Conservation (phyloP, 2,888 invertebrate species). For the Bedellia somnulentella region DNA sequence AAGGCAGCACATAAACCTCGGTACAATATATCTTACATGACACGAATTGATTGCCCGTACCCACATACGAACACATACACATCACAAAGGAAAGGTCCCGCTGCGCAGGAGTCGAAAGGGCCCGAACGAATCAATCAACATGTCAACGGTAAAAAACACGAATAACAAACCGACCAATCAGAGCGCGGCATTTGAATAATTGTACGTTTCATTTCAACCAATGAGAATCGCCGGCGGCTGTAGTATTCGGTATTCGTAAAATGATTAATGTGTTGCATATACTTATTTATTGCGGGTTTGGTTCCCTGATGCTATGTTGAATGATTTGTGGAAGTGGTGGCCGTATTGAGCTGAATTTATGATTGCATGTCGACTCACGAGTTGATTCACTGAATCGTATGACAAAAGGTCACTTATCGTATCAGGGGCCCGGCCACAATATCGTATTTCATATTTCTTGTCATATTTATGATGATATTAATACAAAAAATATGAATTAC, state of each 20-base stretch:
- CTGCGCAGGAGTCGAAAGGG: conserved; percentile 41
- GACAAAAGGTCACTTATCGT: no score
- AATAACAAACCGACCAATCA: conserved; percentile 46
- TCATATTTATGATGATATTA: conserved; percentile 26
- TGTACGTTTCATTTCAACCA: conserved; percentile 45
- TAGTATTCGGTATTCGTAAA: conserved; percentile 34
- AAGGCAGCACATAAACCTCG: no score
- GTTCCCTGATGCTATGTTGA: conserved; percentile 35
- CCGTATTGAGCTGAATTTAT: conserved; percentile 40
- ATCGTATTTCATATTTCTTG: conserved; percentile 27
- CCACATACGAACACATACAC: conserved; percentile 1
- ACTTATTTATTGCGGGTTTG: no score
- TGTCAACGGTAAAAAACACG: conserved; percentile 46
- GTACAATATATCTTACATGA: conserved; percentile 2
- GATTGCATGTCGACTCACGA: conserved; percentile 28
- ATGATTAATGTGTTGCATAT: conserved; percentile 49
- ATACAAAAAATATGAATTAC: no score
- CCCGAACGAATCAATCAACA: conserved; percentile 52
- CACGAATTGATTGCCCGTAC: conserved; percentile 4
- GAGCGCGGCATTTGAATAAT: conserved; percentile 49
- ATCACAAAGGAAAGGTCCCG: conserved; percentile 2
- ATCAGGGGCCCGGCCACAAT: no score
- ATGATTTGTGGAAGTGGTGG: conserved; percentile 45
- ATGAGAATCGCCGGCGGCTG: conserved; percentile 36
- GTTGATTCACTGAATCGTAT: conserved; percentile 6